Percentiles rank a stretch among this genome's conserved stretches.
Conservation (phyloP, 2,888 invertebrate species). For the Argyra leucocephala region DNA sequence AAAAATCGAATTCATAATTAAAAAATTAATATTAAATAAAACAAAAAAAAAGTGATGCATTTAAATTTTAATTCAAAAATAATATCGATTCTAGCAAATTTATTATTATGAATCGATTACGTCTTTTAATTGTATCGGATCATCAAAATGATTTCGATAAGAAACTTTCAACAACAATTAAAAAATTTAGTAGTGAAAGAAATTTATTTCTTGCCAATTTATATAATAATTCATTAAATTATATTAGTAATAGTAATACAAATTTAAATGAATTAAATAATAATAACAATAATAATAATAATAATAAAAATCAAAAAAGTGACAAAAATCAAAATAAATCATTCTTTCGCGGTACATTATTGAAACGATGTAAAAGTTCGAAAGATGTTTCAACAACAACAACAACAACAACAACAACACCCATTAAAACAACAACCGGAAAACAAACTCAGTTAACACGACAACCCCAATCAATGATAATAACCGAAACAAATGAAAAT, state of each 20-base stretch:
- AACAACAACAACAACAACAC: not conserved
- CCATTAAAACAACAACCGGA: not conserved
- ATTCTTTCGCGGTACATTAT: conserved; percentile 21
- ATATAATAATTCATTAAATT: conserved; percentile 22
- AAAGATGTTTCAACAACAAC: conserved; percentile 19
- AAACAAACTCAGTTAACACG: not conserved
- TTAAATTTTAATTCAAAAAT: not conserved
- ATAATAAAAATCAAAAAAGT: conserved; percentile 8
- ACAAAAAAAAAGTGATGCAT: not conserved
- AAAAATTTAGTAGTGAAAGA: conserved; percentile 23
- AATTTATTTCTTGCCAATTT: conserved; percentile 23
- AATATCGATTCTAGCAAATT: not conserved
- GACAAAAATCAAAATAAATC: conserved; percentile 20
- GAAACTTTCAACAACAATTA: conserved; percentile 21
- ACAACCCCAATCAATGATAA: not conserved
- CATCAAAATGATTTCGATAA: conserved; percentile 23
- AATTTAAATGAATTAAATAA: conserved; percentile 16
- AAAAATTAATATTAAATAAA: not conserved
- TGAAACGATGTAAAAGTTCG: conserved; percentile 24
- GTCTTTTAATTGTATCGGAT: conserved; percentile 22
- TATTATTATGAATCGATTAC: conserved; percentile 20
- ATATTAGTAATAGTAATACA: conserved; percentile 19
- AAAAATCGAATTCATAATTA: too few relatives aligned
- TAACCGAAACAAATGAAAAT: conserved; percentile 12
- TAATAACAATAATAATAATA: conserved; percentile 14